Evolutionary conservation across 2,888 invertebrate species (phyloP).

Genomic region (Azorinus chamasolen): DNA sequence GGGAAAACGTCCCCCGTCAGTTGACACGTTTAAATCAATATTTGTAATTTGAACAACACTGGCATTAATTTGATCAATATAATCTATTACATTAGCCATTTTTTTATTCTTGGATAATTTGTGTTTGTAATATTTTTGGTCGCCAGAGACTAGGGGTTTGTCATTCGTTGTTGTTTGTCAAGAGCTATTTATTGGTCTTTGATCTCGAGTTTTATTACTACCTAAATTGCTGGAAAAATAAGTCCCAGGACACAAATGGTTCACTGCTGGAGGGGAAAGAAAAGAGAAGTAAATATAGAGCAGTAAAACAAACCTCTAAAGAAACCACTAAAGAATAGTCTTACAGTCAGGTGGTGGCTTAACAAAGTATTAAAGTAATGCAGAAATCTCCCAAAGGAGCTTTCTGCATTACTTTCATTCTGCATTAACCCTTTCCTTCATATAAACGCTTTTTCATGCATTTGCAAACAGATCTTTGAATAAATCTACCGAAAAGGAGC

Average conservation of each 20-base stretch:
- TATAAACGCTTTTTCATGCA: no score
- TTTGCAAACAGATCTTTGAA: no score
- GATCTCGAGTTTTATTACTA: conserved; percentile 47
- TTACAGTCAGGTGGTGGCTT: no score
- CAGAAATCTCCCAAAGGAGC: no score
- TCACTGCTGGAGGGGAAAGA: no score
- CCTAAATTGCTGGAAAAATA: conserved; percentile 25
- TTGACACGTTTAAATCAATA: conserved; percentile 60
- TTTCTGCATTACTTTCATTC: no score
- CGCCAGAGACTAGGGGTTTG: conserved; percentile 51
- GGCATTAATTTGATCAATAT: conserved; percentile 67
- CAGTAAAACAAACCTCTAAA: no score
- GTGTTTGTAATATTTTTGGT: conserved; percentile 54
- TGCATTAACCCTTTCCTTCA: no score
- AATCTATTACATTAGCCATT: conserved; percentile 61
- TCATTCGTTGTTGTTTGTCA: conserved; percentile 46
- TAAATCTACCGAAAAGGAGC: no score
- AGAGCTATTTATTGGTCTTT: conserved; percentile 44
- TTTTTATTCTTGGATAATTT: conserved; percentile 63
- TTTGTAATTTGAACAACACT: conserved; percentile 40
- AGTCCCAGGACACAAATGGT: neutral
- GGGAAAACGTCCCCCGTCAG: neutral
- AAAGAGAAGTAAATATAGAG: no score
- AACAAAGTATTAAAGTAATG: no score
- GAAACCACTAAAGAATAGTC: no score